Percentiles rank a stretch among this genome's conserved stretches.
Evolutionary conservation across 1,140 invertebrate genomes (phyloP).

Genomic region (Ips nitidus): DNA sequence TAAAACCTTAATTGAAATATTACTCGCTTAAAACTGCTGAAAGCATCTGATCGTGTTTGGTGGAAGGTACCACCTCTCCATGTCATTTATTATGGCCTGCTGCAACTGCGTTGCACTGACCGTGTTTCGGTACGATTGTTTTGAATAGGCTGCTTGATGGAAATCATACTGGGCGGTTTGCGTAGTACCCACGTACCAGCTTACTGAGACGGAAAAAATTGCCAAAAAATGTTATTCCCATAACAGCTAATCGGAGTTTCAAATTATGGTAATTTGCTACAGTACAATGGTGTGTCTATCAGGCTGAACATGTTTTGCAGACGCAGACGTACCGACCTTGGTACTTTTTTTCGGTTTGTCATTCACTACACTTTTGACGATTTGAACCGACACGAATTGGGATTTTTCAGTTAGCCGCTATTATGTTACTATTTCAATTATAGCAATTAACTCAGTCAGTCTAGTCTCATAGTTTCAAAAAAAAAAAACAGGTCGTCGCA

Average conservation of each 20-base stretch:
- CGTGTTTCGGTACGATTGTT: constrained; percentile 33
- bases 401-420: no score
- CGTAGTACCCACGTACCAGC: constrained; percentile 20
- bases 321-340: constrained; percentile 2
- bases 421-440: no score
- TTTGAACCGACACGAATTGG: no score
- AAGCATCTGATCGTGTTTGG: no score
- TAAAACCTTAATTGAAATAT: background rate
- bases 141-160: constrained; percentile 29
- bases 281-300: constrained; percentile 3
- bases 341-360: constrained; percentile 5
- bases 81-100: constrained; percentile 22
- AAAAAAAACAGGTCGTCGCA: no score
- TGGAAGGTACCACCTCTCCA: constrained; percentile 18
- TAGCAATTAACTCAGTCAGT: no score
- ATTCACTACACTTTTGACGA: background rate
- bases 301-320: constrained; percentile 1
- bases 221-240: constrained; percentile 12
- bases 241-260: constrained; percentile 1
- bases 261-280: constrained; percentile 6
- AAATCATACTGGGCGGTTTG: constrained; percentile 27
- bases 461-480: no score
- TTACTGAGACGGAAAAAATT: constrained; percentile 4
- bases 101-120: constrained; percentile 35
- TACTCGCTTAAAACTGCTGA: no score